Percentiles rank a stretch among this genome's conserved stretches.
phyloP scores from a whole-genome alignment of 2,888 invertebrate species.

The Acheta domesticus region DNA sequence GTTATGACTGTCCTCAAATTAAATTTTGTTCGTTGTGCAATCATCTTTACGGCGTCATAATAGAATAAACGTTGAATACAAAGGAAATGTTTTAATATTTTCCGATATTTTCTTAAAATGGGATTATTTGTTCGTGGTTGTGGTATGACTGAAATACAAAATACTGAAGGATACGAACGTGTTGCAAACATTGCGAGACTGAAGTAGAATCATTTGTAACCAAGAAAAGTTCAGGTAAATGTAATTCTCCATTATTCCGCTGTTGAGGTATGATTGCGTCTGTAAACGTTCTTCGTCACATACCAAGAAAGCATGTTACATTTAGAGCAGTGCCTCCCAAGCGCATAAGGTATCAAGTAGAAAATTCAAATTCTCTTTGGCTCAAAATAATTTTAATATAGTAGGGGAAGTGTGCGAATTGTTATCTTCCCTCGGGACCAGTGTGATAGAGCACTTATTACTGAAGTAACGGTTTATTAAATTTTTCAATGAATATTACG shows the following conservation, averaged over 20 bases:
- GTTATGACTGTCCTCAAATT: not conserved
- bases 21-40: not conserved
- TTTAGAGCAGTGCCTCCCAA: too few relatives aligned
- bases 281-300: too few relatives aligned
- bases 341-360: not conserved
- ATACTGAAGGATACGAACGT: not conserved
- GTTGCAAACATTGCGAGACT: not conserved
- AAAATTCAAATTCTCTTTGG: not conserved
- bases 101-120: not conserved
- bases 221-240: too few relatives aligned
- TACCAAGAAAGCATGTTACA: too few relatives aligned
- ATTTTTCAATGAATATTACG: not conserved
- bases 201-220: not conserved
- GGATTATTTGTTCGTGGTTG: not conserved
- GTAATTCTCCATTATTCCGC: too few relatives aligned
- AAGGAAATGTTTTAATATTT: not conserved
- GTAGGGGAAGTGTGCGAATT: not conserved
- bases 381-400: not conserved
- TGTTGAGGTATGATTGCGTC: too few relatives aligned
- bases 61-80: not conserved
- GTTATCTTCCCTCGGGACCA: not conserved
- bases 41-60: too few relatives aligned
- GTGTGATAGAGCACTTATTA: not conserved
- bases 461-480: not conserved
- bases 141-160: not conserved